A percentile compares a stretch with the other conserved stretches of the same genome.
Conservation (phyloP, 2,113 vertebrate species). For the Microcebus jonahi region DNA sequence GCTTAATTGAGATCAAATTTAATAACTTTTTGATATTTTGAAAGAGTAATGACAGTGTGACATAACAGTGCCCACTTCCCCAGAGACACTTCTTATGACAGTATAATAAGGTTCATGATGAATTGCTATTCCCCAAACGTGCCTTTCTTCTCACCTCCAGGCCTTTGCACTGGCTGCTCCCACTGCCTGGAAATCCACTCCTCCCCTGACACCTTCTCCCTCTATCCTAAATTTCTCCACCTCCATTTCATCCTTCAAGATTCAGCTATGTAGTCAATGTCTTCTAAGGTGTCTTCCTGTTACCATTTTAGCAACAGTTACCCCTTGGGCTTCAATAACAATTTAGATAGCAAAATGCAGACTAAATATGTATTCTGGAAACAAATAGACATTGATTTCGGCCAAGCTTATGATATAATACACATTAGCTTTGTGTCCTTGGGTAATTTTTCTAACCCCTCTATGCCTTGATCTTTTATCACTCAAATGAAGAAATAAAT, state of each 20-base stretch:
- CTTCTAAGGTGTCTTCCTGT: background rate
- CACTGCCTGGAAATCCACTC: background rate
- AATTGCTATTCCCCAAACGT: background rate
- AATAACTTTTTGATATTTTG: conserved; percentile 54
- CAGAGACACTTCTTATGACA: conserved; percentile 8
- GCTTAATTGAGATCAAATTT: conserved; percentile 63
- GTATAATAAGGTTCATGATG: conserved; percentile 24
- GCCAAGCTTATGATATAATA: background rate
- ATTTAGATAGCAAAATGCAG: background rate
- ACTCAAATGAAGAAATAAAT: background rate
- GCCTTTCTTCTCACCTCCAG: background rate
- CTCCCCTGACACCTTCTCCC: background rate
- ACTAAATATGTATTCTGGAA: background rate
- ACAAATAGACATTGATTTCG: background rate
- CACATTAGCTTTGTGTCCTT: background rate
- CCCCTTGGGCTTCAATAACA: background rate
- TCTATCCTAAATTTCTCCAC: background rate
- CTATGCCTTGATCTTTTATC: background rate
- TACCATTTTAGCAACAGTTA: background rate
- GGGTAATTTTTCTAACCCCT: background rate
- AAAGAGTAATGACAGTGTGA: conserved; percentile 45
- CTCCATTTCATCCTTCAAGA: background rate
- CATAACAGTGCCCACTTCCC: background rate
- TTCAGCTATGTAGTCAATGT: background rate
- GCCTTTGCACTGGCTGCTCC: background rate